phyloP scores from a whole-genome alignment of 1,140 invertebrate species.

The Psilanteris sp. region DNA sequence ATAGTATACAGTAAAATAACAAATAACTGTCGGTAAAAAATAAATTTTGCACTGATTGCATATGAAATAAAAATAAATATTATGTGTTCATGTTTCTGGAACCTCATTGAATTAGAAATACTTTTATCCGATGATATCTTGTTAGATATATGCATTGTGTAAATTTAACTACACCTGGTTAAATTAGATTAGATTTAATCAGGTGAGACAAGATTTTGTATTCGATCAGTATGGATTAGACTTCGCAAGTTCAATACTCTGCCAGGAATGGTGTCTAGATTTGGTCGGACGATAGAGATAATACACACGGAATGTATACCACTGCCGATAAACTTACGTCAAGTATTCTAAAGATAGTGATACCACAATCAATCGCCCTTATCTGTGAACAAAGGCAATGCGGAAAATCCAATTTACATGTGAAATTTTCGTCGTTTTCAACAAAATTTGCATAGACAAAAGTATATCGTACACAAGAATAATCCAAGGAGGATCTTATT shows the following conservation, averaged over 20 bases:
- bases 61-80: too few relatives aligned
- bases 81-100: too few relatives aligned
- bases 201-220: conserved; percentile 33
- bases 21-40: too few relatives aligned
- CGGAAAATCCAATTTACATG: conserved; percentile 37
- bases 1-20: too few relatives aligned
- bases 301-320: conserved; percentile 19
- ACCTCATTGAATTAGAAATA: too few relatives aligned
- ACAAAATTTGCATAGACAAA: conserved; percentile 9
- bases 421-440: conserved; percentile 23
- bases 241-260: conserved; percentile 34
- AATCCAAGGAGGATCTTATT: too few relatives aligned
- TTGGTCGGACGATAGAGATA: conserved; percentile 42
- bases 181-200: conserved; percentile 50
- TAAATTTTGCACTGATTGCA: too few relatives aligned
- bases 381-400: conserved; percentile 35
- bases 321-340: conserved; percentile 35
- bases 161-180: conserved; percentile 33
- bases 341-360: conserved; percentile 46
- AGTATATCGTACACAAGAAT: too few relatives aligned
- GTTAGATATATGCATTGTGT: conserved; percentile 15
- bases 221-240: conserved; percentile 43
- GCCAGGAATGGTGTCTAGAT: conserved; percentile 38
- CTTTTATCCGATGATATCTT: background rate
- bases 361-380: conserved; percentile 44